phyloP scores from a whole-genome alignment of 2,888 invertebrate genomes.

The Troilus luridus region DNA sequence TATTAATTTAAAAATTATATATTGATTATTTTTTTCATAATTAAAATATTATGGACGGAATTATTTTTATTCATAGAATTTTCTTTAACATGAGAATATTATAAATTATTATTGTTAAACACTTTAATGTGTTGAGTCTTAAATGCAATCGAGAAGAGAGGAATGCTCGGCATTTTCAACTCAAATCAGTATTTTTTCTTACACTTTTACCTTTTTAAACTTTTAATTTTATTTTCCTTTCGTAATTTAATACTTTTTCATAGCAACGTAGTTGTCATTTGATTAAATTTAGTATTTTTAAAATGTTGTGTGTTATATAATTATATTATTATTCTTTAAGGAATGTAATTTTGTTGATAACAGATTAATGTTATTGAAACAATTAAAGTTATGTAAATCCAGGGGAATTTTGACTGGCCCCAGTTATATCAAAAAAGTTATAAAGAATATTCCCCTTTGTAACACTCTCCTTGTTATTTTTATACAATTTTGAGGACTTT shows the following conservation, averaged over 20 bases:
- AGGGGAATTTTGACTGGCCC: neutral
- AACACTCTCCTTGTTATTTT: too few relatives aligned
- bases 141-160: neutral
- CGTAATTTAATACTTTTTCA: too few relatives aligned
- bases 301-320: neutral
- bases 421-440: too few relatives aligned
- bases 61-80: neutral
- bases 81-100: neutral
- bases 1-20: neutral
- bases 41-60: neutral
- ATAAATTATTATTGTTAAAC: neutral
- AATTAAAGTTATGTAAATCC: neutral
- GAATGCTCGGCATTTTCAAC: too few relatives aligned
- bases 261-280: neutral
- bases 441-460: too few relatives aligned
- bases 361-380: neutral
- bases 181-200: too few relatives aligned
- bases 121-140: neutral
- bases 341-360: neutral
- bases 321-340: neutral
- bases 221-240: too few relatives aligned
- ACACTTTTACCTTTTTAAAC: too few relatives aligned
- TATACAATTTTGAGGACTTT: too few relatives aligned
- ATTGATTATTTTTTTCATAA: neutral
- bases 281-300: neutral